A percentile compares a stretch with the other conserved stretches of the same genome.
Conservation (phyloP, 1,140 invertebrate species). For the Drosophila repletoides region DNA sequence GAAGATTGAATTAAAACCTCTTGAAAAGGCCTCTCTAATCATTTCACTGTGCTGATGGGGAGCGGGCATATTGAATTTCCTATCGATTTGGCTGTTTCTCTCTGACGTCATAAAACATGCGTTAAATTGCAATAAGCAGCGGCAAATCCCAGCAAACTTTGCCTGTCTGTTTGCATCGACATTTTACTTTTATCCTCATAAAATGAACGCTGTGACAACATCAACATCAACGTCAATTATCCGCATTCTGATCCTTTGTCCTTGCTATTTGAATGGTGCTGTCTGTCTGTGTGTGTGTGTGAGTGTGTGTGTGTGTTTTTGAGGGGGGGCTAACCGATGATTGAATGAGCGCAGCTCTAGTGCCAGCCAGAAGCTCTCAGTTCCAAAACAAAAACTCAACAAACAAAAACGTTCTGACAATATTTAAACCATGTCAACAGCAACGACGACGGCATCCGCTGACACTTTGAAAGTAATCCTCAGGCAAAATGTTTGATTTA, state of each 20-base stretch:
- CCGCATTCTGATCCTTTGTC: conserved; percentile 15
- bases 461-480: conserved; percentile 66
- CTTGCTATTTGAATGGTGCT: conserved; percentile 49
- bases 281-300: no score
- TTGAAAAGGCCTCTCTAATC: not conserved
- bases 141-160: conserved; percentile 47
- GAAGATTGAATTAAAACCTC: not conserved
- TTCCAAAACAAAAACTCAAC: conserved; percentile 58
- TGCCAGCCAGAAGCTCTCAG: no score
- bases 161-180: conserved; percentile 12
- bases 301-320: no score
- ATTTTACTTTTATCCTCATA: conserved; percentile 52
- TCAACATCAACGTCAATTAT: conserved; percentile 73
- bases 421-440: conserved; percentile 56
- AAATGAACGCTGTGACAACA: conserved; percentile 42
- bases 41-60: conserved; percentile 1
- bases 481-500: conserved; percentile 68
- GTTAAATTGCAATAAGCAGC: conserved; percentile 56
- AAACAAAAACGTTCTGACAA: conserved; percentile 29
- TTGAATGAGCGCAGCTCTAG: no score
- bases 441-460: conserved; percentile 35
- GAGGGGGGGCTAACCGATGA: no score
- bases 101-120: conserved; percentile 33
- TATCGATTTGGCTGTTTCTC: conserved; percentile 4
- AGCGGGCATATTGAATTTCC: conserved; percentile 36